Base-by-base conservation (phyloP, 2,113 vertebrate genomes). In the Tachysurus fulvidraco region DNA sequence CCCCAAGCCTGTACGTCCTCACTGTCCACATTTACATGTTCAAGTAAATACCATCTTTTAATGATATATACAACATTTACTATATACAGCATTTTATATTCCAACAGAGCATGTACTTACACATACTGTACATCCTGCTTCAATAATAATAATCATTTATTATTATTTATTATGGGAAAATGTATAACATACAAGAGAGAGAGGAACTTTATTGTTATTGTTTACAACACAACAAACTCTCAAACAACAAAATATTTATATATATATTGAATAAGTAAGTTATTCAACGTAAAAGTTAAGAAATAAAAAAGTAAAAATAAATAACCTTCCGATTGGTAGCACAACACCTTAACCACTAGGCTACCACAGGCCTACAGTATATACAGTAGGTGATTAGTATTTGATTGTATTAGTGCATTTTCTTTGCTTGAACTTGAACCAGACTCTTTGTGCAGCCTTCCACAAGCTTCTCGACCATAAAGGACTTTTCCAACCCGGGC, bases 1-100 rank as follows among this genome's bases (percentile, higher is more conserved):
- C 77, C 98, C 98, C 13, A 96, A 98, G 93, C 98, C 98, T 57
- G 98, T 99, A 92, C 97, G 96, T 94, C 60, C 57, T 50, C 28
- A 9, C 64, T 59, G 78, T 80, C 78, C 78, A 80, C 78, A 80
- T 57, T 52, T 30, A n/a, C 36, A 23, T 0, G 0, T 52, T 54
- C 46, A 36, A 50, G 16, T 23, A 41, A 57, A 67, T 36, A 55
- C 74, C 23, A 80, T 59, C 13, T 80, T 80, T 80, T 80, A 59
- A 80, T 80, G 28, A 80, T 80, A 59, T 80, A 80, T 36, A 80
- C 77, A 21, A 21, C 17, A 36, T 59, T 13, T 57, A 79, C 4
- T 36, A 19, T 30, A 36, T 57, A 21, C n/a, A 5, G 21, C 77
- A 79, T 79, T 79, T 30, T 36, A 79, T 30, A 57, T 79, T 36